Conservation (phyloP, 23 tunicate genomes). For the Botrylloides violaceus region DNA sequence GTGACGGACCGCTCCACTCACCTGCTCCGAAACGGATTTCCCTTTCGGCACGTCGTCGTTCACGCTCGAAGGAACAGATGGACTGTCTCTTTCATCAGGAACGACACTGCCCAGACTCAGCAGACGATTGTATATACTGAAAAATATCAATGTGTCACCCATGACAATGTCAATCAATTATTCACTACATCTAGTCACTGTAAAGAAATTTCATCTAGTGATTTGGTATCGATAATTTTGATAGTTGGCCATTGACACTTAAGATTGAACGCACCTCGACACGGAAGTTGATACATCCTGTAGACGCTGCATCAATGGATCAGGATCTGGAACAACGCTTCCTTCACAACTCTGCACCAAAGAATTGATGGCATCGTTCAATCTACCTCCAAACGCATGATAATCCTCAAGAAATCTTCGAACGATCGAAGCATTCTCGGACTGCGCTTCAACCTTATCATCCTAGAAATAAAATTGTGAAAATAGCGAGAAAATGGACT, state of each 20-base stretch:
- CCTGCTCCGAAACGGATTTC: not conserved
- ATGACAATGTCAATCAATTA: not conserved
- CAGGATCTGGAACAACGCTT: slow-evolving; percentile 65
- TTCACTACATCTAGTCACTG: no score
- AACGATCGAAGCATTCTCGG: slow-evolving; percentile 36
- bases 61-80: not conserved
- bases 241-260: no score
- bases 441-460: slow-evolving; percentile 9
- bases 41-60: not conserved
- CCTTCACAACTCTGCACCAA: slow-evolving; percentile 82
- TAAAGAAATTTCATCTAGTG: no score
- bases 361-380: slow-evolving; percentile 58
- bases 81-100: not conserved
- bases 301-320: slow-evolving; percentile 62
- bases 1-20: not conserved
- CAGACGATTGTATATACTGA: not conserved
- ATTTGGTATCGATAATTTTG: no score
- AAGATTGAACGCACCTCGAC: slow-evolving; percentile 39
- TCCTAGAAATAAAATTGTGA: not conserved
- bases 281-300: slow-evolving; percentile 46
- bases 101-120: slow-evolving; percentile 9
- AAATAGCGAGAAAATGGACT: not conserved
- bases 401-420: slow-evolving; percentile 68
- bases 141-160: not conserved
- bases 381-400: slow-evolving; percentile 46